Conservation (phyloP, 1,140 invertebrate genomes). For the Leptinotarsa lineolata region DNA sequence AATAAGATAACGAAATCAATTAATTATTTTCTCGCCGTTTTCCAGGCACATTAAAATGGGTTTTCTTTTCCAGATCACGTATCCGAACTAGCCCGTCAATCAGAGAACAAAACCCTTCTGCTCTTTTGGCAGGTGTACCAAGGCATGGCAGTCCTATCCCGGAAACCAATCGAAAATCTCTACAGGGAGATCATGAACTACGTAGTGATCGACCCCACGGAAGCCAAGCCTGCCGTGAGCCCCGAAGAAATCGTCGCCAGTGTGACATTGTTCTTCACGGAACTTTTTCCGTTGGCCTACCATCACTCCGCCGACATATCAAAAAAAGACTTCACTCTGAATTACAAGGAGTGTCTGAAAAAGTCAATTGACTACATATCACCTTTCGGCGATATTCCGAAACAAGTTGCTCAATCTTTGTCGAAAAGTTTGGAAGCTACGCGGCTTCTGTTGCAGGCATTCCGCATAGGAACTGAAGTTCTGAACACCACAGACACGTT, state of each 20-base stretch:
- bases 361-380: conserved; percentile 73
- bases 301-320: conserved; percentile 62
- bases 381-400: conserved; percentile 81
- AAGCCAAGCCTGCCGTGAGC: conserved; percentile 48
- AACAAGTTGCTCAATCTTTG: conserved; percentile 68
- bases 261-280: conserved; percentile 77
- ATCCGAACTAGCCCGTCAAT: conserved; percentile 69
- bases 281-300: conserved; percentile 82
- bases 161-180: conserved; percentile 65
- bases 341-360: conserved; percentile 77
- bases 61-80: conserved; percentile 72
- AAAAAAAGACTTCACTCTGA: conserved; percentile 67
- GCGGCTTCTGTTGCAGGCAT: conserved; percentile 72
- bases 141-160: conserved; percentile 67
- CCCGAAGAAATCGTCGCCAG: conserved; percentile 62
- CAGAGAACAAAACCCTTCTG: conserved; percentile 77
- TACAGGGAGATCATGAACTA: conserved; percentile 74
- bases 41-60: neutral
- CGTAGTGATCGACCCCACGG: conserved; percentile 55
- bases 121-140: conserved; percentile 77
- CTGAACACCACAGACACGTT: conserved; percentile 73
- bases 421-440: conserved; percentile 76
- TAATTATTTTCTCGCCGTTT: neutral
- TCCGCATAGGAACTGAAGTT: conserved; percentile 65
- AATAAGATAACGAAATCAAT: neutral